Evolutionary conservation across 2,888 invertebrate species (phyloP).

Genomic region (Hypena proboscidalis): DNA sequence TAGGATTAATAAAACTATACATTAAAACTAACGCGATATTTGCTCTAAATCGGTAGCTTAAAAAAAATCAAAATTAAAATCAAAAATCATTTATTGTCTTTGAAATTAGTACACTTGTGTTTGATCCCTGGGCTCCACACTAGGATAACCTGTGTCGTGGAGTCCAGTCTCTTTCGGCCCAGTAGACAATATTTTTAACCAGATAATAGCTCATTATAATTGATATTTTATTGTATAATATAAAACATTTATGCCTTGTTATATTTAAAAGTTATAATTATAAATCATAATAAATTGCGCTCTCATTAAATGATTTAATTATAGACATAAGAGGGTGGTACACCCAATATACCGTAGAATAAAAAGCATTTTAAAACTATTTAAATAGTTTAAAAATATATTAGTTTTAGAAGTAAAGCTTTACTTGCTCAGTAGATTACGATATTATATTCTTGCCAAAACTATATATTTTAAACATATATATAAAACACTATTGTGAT

Average conservation of each 20-base stretch:
- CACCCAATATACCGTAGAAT: background rate
- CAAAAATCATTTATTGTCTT: too few species aligned
- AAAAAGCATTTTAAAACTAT: conserved; percentile 1
- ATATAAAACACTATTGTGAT: conserved; percentile 4
- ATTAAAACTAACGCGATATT: background rate
- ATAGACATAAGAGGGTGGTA: background rate
- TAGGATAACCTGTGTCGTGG: too few species aligned
- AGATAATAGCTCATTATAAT: too few species aligned
- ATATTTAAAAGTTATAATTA: background rate
- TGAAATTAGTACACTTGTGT: too few species aligned
- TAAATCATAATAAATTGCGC: background rate
- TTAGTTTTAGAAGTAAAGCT: conserved; percentile 6
- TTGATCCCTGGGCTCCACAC: too few species aligned
- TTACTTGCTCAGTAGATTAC: conserved; percentile 10
- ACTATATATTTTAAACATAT: conserved; percentile 12
- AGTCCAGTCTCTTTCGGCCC: too few species aligned
- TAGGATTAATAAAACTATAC: too few species aligned
- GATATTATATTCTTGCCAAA: conserved; percentile 53
- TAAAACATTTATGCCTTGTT: too few species aligned
- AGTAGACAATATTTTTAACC: too few species aligned
- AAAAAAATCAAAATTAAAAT: too few species aligned
- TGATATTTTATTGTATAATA: too few species aligned
- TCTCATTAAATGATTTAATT: background rate
- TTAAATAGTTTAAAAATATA: background rate
- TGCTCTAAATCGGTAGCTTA: background rate